Conservation (phyloP, 2,113 vertebrate genomes). For the Scomber colias region DNA sequence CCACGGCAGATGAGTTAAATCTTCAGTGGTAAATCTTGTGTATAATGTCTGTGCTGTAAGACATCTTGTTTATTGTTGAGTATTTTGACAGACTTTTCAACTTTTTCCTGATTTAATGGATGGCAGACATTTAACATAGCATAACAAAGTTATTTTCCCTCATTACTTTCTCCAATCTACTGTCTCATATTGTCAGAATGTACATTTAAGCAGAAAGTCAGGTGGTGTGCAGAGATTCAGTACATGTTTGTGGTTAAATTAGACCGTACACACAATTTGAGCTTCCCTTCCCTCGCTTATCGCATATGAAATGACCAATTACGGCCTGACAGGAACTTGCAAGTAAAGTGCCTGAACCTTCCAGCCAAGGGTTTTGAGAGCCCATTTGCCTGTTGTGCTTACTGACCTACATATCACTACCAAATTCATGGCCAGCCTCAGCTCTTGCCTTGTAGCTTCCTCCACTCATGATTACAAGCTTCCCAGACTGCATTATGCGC, state of each 20-base stretch:
- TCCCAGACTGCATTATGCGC: slow-evolving; percentile 15
- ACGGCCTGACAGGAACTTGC: neutral
- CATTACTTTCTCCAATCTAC: too few relatives aligned
- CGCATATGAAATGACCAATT: slow-evolving; percentile 25
- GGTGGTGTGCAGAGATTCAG: neutral
- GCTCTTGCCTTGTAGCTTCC: slow-evolving; percentile 5
- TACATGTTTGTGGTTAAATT: slow-evolving; percentile 2
- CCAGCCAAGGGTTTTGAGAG: slow-evolving; percentile 18
- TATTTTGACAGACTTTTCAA: too few relatives aligned
- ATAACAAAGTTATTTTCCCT: too few relatives aligned
- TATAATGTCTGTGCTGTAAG: too few relatives aligned
- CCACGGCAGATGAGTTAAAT: neutral
- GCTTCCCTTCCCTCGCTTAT: neutral
- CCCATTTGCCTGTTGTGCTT: slow-evolving; percentile 38
- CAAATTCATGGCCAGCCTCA: slow-evolving; percentile 23
- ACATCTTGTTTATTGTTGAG: too few relatives aligned
- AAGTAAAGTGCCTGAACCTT: slow-evolving; percentile 24
- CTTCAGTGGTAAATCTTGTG: too few relatives aligned
- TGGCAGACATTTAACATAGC: too few relatives aligned
- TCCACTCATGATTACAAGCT: slow-evolving; percentile 28
- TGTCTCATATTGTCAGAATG: too few relatives aligned
- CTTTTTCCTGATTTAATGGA: too few relatives aligned
- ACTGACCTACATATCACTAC: slow-evolving; percentile 61
- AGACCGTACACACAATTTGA: neutral
- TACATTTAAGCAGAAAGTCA: too few relatives aligned